These are phyloP conservation scores for Sternarchorhynchus goeldii DNA, from an alignment of 2,797 vertebrate species.

Conservation along the genomic window DNA sequence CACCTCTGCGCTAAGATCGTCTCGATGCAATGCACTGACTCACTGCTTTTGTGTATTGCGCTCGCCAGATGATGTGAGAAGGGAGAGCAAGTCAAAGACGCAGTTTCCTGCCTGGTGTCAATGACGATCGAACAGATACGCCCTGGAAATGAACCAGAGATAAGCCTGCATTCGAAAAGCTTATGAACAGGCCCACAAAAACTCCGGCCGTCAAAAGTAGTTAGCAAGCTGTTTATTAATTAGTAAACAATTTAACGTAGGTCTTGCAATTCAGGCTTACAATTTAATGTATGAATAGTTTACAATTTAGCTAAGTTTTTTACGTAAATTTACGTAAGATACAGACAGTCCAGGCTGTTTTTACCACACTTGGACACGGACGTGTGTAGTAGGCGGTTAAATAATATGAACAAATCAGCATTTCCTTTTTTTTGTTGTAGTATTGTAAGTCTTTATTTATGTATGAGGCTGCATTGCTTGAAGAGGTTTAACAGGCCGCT, in stretches of 20 bases:
- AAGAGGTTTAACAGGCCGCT: no score
- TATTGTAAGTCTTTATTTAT: no score
- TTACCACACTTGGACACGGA: no score
- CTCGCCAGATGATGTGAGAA: slow-evolving; percentile 36
- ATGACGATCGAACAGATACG: slow-evolving; percentile 6
- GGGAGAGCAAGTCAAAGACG: slow-evolving; percentile 13
- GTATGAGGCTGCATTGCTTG: no score
- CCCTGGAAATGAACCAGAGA: background rate
- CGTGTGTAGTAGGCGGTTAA: no score
- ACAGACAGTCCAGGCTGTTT: no score
- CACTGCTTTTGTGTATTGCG: slow-evolving; percentile 27
- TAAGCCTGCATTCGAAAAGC: slow-evolving; percentile 30
- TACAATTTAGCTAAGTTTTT: no score
- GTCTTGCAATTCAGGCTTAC: background rate
- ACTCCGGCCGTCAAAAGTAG: background rate
- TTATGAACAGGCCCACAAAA: slow-evolving; percentile 16
- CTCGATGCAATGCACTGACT: slow-evolving; percentile 42
- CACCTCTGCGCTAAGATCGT: slow-evolving; percentile 38
- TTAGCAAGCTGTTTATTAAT: no score
- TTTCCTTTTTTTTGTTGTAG: no score
- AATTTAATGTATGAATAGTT: no score
- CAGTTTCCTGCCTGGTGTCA: slow-evolving; percentile 35
- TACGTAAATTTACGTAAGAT: no score
- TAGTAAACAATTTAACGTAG: background rate
- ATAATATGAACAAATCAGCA: no score